Base-by-base conservation (phyloP, 2,797 vertebrate genomes). In the Microctenopoma lineatum region DNA sequence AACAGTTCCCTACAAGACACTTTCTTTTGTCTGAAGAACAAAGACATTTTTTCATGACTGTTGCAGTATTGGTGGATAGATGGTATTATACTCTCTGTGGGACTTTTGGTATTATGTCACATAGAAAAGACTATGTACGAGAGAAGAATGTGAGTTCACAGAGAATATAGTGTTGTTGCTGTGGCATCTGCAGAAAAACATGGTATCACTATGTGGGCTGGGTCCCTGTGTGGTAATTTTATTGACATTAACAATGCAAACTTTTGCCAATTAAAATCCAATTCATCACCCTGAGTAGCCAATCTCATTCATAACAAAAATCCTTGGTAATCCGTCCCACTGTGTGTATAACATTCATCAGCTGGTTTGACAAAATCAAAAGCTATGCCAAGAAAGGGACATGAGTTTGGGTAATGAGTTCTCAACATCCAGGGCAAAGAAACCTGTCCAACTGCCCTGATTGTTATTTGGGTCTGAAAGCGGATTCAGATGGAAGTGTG, bases 351-450 rank as follows among this genome's bases (percentile, higher is more conserved):
- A 32, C 39, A 75, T 80, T 64, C 67, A 69, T 81, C 57, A 67
- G 41, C 59, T 75, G 57, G 75, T 87, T 60, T 85, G 51, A 84
- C 66, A 54, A 62, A 74, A 80, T 59, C 39, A 73, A 58, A 75
- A 73, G 51, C 44, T 44, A 39, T 59, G 80, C 73, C 69, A 83
- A 71, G n/a, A 66, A 45, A 69, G 16, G 36, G 32, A 65, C 53
- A 55, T 42, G 70, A 42, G 56, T 47, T 63, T 38, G 12, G 59
- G 53, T 80, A 81, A 83, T 79, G 62, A 85, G 54, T 75, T 62
- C 52, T 79, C 42, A 76, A 44, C 21, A 1, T 51, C 15, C 1
- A 32, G 57, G 78, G 67, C 80, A 82, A 34, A 79, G 36, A 64
- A 60, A 32, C 47, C 39, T 18, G 63, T 63, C 56, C 54, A 57